phyloP scores from a whole-genome alignment of 2,797 vertebrate species.

The Urocyon cinereoargenteus region DNA sequence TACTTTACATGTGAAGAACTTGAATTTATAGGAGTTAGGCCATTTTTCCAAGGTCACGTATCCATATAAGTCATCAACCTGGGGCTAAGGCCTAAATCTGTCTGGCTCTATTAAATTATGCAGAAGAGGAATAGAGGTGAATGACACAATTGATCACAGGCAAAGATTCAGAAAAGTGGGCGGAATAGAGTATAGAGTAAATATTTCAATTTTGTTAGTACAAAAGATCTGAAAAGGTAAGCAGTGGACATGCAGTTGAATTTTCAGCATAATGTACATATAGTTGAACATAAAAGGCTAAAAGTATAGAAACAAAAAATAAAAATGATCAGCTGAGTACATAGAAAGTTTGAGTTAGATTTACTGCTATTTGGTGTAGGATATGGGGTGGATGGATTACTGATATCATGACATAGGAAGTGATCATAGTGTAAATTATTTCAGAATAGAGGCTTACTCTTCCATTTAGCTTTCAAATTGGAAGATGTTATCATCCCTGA shows the following conservation, averaged over 20 bases:
- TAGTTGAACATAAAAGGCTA: background rate
- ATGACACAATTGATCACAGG: background rate
- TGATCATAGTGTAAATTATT: slow-evolving; percentile 36
- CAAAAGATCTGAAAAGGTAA: background rate
- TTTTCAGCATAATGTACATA: background rate
- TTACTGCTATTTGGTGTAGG: background rate
- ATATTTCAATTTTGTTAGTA: background rate
- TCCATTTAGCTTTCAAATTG: background rate
- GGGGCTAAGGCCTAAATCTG: background rate
- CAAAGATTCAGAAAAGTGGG: background rate
- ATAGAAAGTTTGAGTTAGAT: background rate
- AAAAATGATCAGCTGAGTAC: background rate
- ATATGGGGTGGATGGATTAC: background rate
- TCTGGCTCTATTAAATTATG: background rate
- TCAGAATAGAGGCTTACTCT: background rate
- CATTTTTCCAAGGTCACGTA: background rate
- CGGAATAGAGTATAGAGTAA: background rate
- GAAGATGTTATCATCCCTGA: background rate
- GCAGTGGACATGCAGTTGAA: background rate
- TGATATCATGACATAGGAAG: background rate
- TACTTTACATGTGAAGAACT: background rate
- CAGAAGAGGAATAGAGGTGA: background rate
- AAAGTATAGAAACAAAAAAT: background rate
- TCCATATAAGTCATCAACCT: background rate
- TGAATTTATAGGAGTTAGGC: background rate